Conservation (phyloP, 2,113 vertebrate species). For the Lepisosteus oculatus region DNA sequence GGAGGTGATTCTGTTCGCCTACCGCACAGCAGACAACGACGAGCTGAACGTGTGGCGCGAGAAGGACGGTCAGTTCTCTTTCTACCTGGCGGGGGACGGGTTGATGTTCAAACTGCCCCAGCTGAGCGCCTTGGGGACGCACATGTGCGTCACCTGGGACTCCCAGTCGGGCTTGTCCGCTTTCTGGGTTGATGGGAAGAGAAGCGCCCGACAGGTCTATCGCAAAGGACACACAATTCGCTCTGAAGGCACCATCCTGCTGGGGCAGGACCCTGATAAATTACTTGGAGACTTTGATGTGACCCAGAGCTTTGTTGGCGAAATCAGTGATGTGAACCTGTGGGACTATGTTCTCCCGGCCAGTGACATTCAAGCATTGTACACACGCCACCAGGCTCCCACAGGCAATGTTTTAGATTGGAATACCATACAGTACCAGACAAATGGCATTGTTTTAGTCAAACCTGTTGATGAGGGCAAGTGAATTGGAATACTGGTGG, state of each 20-base stretch:
- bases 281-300: slow-evolving; percentile 59
- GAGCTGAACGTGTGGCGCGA: slow-evolving; percentile 73
- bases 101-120: slow-evolving; percentile 57
- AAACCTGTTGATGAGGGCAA: slow-evolving; percentile 53
- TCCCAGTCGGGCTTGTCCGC: slow-evolving; percentile 59
- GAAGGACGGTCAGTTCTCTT: slow-evolving; percentile 57
- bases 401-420: slow-evolving; percentile 73
- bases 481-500: no score
- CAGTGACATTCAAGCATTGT: slow-evolving; percentile 58
- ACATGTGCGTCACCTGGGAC: slow-evolving; percentile 72
- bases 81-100: slow-evolving; percentile 63
- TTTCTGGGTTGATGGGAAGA: slow-evolving; percentile 64
- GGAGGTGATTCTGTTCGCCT: slow-evolving; percentile 71
- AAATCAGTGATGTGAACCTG: slow-evolving; percentile 72
- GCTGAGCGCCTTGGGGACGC: slow-evolving; percentile 63
- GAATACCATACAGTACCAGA: slow-evolving; percentile 63
- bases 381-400: slow-evolving; percentile 51
- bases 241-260: slow-evolving; percentile 54
- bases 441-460: slow-evolving; percentile 66
- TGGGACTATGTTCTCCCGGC: slow-evolving; percentile 70
- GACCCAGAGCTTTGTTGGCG: slow-evolving; percentile 66
- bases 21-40: slow-evolving; percentile 64
- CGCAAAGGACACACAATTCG: slow-evolving; percentile 60
- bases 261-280: slow-evolving; percentile 69
- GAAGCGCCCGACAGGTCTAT: slow-evolving; percentile 68